Evolutionary conservation across 2,888 invertebrate genomes (phyloP).

Genomic region (Tupiocoris notatus): DNA sequence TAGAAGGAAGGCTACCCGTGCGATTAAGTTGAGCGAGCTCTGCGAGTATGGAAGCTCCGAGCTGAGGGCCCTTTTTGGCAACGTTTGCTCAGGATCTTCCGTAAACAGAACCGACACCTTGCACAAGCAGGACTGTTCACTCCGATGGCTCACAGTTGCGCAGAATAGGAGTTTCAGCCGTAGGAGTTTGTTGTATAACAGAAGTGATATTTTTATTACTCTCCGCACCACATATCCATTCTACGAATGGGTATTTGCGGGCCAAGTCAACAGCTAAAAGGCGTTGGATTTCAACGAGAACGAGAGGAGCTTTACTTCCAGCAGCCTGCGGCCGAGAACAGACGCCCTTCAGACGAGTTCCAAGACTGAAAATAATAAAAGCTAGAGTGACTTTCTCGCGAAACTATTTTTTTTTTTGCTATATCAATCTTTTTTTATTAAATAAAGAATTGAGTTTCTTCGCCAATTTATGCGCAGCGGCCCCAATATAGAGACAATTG

Average conservation of each 20-base stretch:
- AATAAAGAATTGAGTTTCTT: too few species aligned
- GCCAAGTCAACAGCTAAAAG: too few species aligned
- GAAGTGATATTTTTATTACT: conserved; percentile 13
- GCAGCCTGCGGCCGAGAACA: too few species aligned
- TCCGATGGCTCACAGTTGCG: neutral
- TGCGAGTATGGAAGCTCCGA: neutral
- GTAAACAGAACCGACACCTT: conserved; percentile 5
- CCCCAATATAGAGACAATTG: too few species aligned
- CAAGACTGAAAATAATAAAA: too few species aligned
- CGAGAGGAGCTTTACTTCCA: too few species aligned
- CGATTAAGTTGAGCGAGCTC: neutral
- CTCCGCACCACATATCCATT: neutral
- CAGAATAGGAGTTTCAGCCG: neutral
- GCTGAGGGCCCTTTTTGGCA: neutral
- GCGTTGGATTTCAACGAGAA: neutral
- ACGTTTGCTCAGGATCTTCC: conserved; percentile 8
- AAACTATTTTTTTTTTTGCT: too few species aligned
- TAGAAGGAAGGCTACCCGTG: neutral
- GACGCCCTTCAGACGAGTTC: too few species aligned
- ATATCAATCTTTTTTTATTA: too few species aligned
- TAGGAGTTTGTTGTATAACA: neutral
- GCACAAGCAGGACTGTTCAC: neutral
- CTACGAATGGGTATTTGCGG: neutral
- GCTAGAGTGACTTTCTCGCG: too few species aligned
- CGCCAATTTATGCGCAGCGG: too few species aligned